These are phyloP conservation scores for Plagodis dolabraria DNA, from an alignment of 2,888 invertebrate genomes.

Conservation along the genomic window DNA sequence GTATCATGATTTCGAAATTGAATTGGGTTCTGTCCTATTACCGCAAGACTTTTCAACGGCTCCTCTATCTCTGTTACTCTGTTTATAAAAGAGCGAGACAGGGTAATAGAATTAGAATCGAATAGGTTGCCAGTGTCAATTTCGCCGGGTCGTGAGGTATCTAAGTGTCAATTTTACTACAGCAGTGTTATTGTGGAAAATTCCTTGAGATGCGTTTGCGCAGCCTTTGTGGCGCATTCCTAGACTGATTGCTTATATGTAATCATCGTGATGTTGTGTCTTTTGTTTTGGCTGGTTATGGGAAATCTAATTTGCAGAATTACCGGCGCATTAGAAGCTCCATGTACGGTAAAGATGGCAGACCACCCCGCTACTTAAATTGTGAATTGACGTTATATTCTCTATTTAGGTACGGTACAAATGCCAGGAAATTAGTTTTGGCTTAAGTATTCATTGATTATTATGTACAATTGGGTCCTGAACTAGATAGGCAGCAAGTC, in stretches of 20 bases:
- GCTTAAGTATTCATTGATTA: too few species aligned
- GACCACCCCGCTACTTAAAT: conserved; percentile 7
- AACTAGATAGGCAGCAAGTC: too few species aligned
- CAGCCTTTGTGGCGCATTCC: conserved; percentile 69
- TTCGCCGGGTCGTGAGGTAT: conserved; percentile 55
- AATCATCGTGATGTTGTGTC: conserved; percentile 58
- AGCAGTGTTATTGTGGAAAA: conserved; percentile 50
- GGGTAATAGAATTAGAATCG: conserved; percentile 40
- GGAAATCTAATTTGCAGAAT: conserved; percentile 38
- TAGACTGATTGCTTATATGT: conserved; percentile 62
- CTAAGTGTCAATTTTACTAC: conserved; percentile 67
- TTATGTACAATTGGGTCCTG: too few species aligned
- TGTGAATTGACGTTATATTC: not conserved
- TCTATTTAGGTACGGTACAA: too few species aligned
- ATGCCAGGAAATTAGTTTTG: too few species aligned
- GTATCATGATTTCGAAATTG: conserved; percentile 76
- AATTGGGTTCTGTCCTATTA: conserved; percentile 68
- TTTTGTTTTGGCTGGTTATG: conserved; percentile 43
- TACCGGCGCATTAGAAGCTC: conserved; percentile 23
- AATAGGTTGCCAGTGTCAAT: conserved; percentile 60
- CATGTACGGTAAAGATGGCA: conserved; percentile 14
- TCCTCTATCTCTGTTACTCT: conserved; percentile 39
- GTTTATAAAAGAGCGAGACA: conserved; percentile 38
- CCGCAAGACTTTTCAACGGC: conserved; percentile 35
- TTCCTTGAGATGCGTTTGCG: conserved; percentile 44